Evolutionary conservation across 2,113 vertebrate genomes (phyloP).

Genomic region (Camelus dromedarius): DNA sequence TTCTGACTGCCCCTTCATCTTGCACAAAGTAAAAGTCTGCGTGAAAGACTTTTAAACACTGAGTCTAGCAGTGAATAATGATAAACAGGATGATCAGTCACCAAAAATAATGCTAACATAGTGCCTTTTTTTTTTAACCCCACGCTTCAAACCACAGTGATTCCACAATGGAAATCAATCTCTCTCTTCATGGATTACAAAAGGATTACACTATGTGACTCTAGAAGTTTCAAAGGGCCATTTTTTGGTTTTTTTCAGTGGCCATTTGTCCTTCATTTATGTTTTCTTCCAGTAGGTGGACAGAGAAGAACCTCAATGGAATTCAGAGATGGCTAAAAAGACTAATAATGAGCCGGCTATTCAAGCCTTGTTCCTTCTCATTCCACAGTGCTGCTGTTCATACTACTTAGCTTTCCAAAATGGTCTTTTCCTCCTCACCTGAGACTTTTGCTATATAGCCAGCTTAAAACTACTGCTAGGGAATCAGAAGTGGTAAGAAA

Average conservation of each 20-base stretch:
- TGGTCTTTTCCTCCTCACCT: neutral
- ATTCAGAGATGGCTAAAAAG: neutral
- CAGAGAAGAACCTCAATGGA: neutral
- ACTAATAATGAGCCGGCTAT: neutral
- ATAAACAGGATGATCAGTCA: constrained; percentile 26
- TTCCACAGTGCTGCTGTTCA: neutral
- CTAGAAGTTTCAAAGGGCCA: neutral
- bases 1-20: neutral
- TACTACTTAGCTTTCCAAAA: neutral
- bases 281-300: neutral
- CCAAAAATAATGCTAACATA: constrained; percentile 65
- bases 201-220: constrained; percentile 22
- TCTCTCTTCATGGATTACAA: neutral
- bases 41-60: constrained; percentile 1
- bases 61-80: constrained; percentile 34
- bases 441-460: neutral
- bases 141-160: neutral
- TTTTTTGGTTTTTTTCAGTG: neutral
- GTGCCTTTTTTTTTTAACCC: neutral
- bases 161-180: constrained; percentile 27
- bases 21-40: neutral
- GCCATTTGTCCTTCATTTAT: neutral
- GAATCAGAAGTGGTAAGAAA: neutral
- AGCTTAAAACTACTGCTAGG: neutral
- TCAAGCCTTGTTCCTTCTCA: constrained; percentile 7